These are phyloP conservation scores for Anableps anableps DNA, from an alignment of 2,797 vertebrate species.

Conservation along the genomic window DNA sequence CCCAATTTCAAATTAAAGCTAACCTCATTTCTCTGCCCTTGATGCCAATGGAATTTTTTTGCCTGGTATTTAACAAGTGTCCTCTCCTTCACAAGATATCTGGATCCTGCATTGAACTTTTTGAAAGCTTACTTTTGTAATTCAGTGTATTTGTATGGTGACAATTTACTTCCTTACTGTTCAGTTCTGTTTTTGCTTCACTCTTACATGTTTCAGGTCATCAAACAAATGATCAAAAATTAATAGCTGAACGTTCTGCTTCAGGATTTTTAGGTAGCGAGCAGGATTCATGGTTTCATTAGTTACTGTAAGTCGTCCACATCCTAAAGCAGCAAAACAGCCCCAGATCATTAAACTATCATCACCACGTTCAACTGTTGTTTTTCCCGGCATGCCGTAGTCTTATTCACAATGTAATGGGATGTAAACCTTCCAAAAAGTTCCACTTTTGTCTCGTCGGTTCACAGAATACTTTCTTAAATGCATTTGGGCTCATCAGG, in stretches of 20 bases:
- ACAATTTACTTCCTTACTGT: not conserved
- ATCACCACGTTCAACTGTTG: too few species aligned
- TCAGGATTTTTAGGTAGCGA: not conserved
- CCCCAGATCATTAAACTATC: too few species aligned
- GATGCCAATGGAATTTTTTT: slow-evolving; percentile 52
- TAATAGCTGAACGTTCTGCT: not conserved
- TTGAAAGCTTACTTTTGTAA: not conserved
- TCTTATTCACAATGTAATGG: too few species aligned
- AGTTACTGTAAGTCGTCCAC: not conserved
- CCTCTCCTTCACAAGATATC: slow-evolving; percentile 13
- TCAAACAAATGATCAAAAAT: not conserved
- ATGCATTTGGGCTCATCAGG: not conserved
- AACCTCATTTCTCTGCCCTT: slow-evolving; percentile 67
- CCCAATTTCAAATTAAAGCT: slow-evolving; percentile 68
- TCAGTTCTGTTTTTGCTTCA: not conserved
- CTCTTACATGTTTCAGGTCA: not conserved
- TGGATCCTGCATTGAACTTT: slow-evolving; percentile 21
- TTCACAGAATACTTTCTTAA: too few species aligned
- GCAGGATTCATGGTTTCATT: not conserved
- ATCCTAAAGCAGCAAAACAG: not conserved
- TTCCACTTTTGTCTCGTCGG: too few species aligned
- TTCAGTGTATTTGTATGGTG: not conserved
- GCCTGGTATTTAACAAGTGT: slow-evolving; percentile 45
- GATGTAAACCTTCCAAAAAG: too few species aligned
- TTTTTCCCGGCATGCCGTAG: too few species aligned